Evolutionary conservation across 2,113 vertebrate genomes (phyloP), one percentile per base, ranked within the genome.

Genomic region (Nyctibius bracteatus): DNA sequence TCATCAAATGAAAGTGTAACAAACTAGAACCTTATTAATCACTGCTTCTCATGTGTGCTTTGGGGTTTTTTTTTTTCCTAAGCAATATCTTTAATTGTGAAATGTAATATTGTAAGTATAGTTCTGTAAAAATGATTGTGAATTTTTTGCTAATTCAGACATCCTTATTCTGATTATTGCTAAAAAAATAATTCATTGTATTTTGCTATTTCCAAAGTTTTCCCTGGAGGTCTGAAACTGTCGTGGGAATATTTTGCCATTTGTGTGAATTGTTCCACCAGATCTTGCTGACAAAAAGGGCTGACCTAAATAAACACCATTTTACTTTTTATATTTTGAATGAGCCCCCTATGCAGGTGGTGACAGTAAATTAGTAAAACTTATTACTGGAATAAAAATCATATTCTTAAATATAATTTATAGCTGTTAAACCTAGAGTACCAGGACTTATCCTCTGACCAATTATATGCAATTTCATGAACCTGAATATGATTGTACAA

Each of bases 21-120:
- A 95, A 93, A 89, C 25, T 91, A 74, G 28, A 81, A 43, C 35
- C 22, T 94, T 96, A 92, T 95, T 86, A 94, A 91, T 96, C 85
- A 95, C 44, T 90, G 35, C 30, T 46, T 84, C 49, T 92, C 68
- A 33, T 28, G 22, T 51, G 33, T 73, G 72, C 75, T 93, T 91
- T 77, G 61, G n/a, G n/a, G 20, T 39, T 39, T 37, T 65, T 44
- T 68, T 93, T 77, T 81, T 47, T 74, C 71, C 68, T 78, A 67
- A 68, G 58, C 63, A 86, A 28, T 81, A 89, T 90, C 13, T 82
- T 70, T 79, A 94, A 94, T 90, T 70, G 30, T 6, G 19, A 95
- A 77, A 59, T 49, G 46, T 84, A 84, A 27, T 72, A 77, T 65
- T 88, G 55, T 81, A 94, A 94, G 63, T 77, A 59, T 46, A 65